A percentile compares a stretch with the other conserved stretches of the same genome.
These are phyloP conservation scores for Actinia equina DNA, from an alignment of 64 coral and sea anemone genomes.

Conservation along the genomic window DNA sequence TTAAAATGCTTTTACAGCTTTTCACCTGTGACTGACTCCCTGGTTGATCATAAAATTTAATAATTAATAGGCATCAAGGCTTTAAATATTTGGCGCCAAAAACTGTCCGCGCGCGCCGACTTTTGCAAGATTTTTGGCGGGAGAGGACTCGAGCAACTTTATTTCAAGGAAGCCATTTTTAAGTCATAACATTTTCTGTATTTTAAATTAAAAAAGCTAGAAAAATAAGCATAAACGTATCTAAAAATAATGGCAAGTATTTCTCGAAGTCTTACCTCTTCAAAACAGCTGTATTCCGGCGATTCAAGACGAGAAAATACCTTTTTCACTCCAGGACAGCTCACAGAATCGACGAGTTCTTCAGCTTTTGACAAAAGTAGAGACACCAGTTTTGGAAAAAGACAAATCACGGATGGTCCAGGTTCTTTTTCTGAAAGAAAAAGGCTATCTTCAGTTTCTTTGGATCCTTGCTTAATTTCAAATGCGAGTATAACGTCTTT, in stretches of 20 bases:
- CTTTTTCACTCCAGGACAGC: background rate
- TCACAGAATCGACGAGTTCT: background rate
- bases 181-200: background rate
- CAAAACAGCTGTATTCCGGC: background rate
- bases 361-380: background rate
- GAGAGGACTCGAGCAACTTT: background rate
- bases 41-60: too few relatives aligned
- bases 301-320: background rate
- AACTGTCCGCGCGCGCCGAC: background rate
- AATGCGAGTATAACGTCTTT: background rate
- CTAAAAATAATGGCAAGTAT: background rate
- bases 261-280: background rate
- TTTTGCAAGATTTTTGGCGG: background rate
- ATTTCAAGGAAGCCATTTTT: background rate
- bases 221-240: background rate
- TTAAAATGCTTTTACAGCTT: too few relatives aligned
- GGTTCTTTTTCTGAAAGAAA: conserved; percentile 17
- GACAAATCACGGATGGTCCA: background rate
- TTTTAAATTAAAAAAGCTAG: background rate
- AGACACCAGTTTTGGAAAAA: background rate
- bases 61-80: too few relatives aligned
- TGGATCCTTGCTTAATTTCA: background rate
- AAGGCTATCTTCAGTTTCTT: background rate
- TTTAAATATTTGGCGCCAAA: background rate
- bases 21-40: too few relatives aligned